phyloP scores from a whole-genome alignment of 2,888 invertebrate species.

The Baronia brevicornis region DNA sequence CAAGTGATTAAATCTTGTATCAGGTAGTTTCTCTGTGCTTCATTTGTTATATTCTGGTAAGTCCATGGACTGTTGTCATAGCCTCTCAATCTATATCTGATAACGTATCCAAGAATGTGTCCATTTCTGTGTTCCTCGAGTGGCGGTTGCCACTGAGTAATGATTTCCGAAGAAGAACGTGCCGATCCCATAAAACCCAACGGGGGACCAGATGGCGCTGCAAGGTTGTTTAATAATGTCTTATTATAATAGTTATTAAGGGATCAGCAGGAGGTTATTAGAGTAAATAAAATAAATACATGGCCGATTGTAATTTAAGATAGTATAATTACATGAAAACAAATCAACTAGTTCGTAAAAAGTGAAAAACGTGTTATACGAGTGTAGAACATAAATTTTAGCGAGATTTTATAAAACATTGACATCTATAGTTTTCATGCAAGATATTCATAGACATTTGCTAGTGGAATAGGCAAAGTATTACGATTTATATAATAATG shows the following conservation, averaged over 20 bases:
- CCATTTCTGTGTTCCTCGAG: conserved; percentile 96
- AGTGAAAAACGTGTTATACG: too few relatives aligned
- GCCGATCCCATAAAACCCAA: conserved; percentile 96
- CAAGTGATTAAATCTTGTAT: conserved; percentile 96
- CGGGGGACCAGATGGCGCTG: conserved; percentile 97
- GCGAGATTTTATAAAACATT: too few relatives aligned
- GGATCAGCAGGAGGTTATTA: too few relatives aligned
- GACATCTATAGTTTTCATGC: conserved; percentile 14
- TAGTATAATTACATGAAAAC: neutral
- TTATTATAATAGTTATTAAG: too few relatives aligned
- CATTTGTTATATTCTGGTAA: conserved; percentile 92
- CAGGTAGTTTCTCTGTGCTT: conserved; percentile 91
- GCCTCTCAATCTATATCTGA: conserved; percentile 92
- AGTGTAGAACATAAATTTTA: conserved; percentile 4
- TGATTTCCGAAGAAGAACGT: conserved; percentile 94
- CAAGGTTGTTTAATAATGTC: conserved; percentile 15
- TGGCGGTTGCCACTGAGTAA: conserved; percentile 98
- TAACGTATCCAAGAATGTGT: conserved; percentile 93
- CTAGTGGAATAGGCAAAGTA: too few relatives aligned
- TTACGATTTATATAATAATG: too few relatives aligned
- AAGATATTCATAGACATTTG: conserved; percentile 9
- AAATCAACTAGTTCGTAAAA: neutral
- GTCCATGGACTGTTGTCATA: conserved; percentile 96
- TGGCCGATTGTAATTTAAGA: neutral
- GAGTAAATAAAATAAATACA: neutral